A percentile compares a stretch with the other conserved stretches of the same genome.
phyloP scores from a whole-genome alignment of 2,888 invertebrate species.

The Isoperla grammatica region DNA sequence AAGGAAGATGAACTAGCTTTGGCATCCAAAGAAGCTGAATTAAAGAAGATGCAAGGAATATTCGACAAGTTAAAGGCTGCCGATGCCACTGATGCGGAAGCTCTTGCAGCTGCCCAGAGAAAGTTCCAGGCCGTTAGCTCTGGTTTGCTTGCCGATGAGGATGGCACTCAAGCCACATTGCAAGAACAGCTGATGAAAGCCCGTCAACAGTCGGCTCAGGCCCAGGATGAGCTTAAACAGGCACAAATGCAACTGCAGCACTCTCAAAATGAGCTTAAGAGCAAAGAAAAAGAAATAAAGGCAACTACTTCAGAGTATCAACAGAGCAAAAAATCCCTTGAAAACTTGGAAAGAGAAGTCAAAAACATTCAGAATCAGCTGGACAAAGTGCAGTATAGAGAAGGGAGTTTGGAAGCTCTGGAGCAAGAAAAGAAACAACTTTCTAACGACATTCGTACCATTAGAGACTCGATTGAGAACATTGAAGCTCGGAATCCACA shows the following conservation, averaged over 20 bases:
- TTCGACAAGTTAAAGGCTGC: constrained; percentile 64
- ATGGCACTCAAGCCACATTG: constrained; percentile 69
- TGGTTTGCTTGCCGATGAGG: constrained; percentile 72
- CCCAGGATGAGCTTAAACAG: constrained; percentile 72
- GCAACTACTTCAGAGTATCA: constrained; percentile 61
- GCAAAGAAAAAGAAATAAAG: constrained; percentile 61
- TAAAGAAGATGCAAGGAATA: constrained; percentile 55
- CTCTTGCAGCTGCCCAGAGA: constrained; percentile 66
- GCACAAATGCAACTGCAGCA: constrained; percentile 68
- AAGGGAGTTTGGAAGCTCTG: constrained; percentile 53
- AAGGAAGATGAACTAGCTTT: constrained; percentile 53
- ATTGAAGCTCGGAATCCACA: constrained; percentile 54
- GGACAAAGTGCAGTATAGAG: constrained; percentile 48
- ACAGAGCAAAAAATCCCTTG: constrained; percentile 56
- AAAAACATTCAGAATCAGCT: constrained; percentile 7
- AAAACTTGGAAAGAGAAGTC: constrained; percentile 52
- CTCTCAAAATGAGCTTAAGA: constrained; percentile 54
- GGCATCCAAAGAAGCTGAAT: constrained; percentile 53
- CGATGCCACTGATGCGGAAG: constrained; percentile 60
- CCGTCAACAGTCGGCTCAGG: constrained; percentile 60
- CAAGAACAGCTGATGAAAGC: constrained; percentile 83
- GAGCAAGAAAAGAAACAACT: constrained; percentile 48
- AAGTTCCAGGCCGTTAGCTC: constrained; percentile 78
- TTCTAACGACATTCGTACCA: constrained; percentile 49
- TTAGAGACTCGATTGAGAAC: constrained; percentile 52